phyloP scores from a whole-genome alignment of 2,888 invertebrate species.

The Artemia sinica region DNA sequence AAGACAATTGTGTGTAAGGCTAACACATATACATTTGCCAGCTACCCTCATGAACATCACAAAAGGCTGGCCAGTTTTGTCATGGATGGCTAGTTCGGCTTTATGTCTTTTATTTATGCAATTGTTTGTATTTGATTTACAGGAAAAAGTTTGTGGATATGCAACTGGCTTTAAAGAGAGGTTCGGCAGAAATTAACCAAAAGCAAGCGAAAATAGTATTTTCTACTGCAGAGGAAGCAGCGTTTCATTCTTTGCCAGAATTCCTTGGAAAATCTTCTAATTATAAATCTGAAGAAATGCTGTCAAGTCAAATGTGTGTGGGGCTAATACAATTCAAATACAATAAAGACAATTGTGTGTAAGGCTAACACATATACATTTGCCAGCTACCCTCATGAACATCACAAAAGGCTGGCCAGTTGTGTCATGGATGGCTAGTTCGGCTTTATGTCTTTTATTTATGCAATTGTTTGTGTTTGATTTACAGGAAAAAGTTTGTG shows the following conservation, averaged over 20 bases:
- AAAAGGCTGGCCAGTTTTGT: too few species aligned
- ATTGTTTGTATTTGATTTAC: conserved; percentile 21
- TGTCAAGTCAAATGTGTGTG: conserved; percentile 99
- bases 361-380: too few species aligned
- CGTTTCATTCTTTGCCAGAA: conserved; percentile 70
- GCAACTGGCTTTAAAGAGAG: conserved; percentile 68
- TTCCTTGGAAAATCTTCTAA: conserved; percentile 67
- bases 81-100: too few species aligned
- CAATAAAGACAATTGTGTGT: too few species aligned
- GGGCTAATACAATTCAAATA: too few species aligned
- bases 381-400: too few species aligned
- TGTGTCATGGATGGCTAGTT: too few species aligned
- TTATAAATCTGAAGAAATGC: conserved; percentile 89
- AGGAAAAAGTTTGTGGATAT: conserved; percentile 69
- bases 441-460: conserved; percentile 17
- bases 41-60: too few species aligned
- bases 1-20: too few species aligned
- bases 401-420: too few species aligned
- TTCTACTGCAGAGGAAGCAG: conserved; percentile 73
- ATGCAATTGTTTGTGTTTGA: conserved; percentile 18
- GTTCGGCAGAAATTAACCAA: conserved; percentile 33
- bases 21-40: too few species aligned
- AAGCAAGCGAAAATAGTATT: conserved; percentile 41
- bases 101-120: conserved; percentile 18
- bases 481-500: conserved; percentile 51